Base-by-base conservation (phyloP, 92 coral and sea anemone species). In the Paramuricea clavata region DNA sequence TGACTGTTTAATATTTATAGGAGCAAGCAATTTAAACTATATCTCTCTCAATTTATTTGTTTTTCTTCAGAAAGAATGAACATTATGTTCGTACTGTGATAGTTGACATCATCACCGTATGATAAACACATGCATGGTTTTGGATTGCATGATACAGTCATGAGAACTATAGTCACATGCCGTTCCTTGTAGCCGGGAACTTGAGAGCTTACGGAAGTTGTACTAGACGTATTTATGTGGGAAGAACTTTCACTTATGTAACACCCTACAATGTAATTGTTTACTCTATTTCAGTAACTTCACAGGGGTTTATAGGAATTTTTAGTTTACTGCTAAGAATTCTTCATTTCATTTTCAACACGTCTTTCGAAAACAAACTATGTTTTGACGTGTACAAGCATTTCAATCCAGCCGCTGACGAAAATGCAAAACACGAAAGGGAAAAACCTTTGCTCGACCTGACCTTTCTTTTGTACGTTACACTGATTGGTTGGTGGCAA, bases 391-490 rank as follows among this genome's bases (percentile, higher is more conserved):
- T 35, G 39, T 49, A 44, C 19, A 21, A 49, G 49, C 67, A 47
- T 26, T 17, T 6, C 11, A 21, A 10, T 19, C 62, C 62, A 54
- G 11, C 23, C 12, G 12, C 25, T 42, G 67, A 49, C 42, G 47
- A 28, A 11, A 31, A 54, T 52, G 21, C 62, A 17, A 9, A n/a
- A n/a, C 23, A 54, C 32, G 68, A 30, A 65, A 56, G 41, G 72
- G 82, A 41, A 36, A 76, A 76, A 76, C 35, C 82, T 41, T 23
- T 5, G 19, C 16, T 44, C 19, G 36, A 49, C 81, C 22, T 42
- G 81, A 74, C 82, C 82, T 52, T 52, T 28, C 25, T 50, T 1
- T 19, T 50, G 44, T 25, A 21, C 61, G n/a, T 25, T 12, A 22
- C 31, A 1, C 61, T 22, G 44, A 76, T 76, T 76, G 82, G 82